phyloP scores from a whole-genome alignment of 2,888 invertebrate genomes.

The Thysanoteuthis rhombus region DNA sequence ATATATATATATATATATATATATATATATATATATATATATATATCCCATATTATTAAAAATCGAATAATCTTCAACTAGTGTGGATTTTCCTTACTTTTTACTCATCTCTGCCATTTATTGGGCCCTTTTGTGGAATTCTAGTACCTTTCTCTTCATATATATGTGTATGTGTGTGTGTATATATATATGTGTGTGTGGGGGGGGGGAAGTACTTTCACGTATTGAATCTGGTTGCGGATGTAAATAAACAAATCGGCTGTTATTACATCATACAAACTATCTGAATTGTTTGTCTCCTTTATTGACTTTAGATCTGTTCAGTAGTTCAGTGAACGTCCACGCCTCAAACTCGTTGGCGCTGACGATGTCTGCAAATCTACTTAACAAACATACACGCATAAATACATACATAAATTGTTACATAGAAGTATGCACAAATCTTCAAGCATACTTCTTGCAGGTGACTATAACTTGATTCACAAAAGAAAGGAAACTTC shows the following conservation, averaged over 20 bases:
- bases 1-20: too few relatives aligned
- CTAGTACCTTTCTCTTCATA: too few relatives aligned
- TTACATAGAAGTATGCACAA: too few relatives aligned
- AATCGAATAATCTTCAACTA: too few relatives aligned
- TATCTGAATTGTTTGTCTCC: not conserved
- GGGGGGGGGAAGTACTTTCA: not conserved
- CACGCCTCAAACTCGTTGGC: not conserved
- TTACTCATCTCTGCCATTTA: too few relatives aligned
- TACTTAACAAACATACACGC: not conserved
- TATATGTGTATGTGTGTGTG: not conserved
- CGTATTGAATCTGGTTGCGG: not conserved
- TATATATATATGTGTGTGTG: not conserved
- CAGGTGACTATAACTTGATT: too few relatives aligned
- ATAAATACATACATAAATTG: not conserved
- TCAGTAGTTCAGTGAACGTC: not conserved
- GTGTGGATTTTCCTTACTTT: too few relatives aligned
- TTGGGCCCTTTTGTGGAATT: too few relatives aligned
- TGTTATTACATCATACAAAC: not conserved
- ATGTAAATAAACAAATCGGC: not conserved
- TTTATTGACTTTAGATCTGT: not conserved
- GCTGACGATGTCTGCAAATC: not conserved
- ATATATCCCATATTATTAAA: too few relatives aligned
- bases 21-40: too few relatives aligned
- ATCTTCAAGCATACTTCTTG: too few relatives aligned
- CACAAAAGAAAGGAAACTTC: too few relatives aligned